These are phyloP conservation scores for Torymus aiolomorphi DNA, from an alignment of 2,888 invertebrate species.

Conservation along the genomic window DNA sequence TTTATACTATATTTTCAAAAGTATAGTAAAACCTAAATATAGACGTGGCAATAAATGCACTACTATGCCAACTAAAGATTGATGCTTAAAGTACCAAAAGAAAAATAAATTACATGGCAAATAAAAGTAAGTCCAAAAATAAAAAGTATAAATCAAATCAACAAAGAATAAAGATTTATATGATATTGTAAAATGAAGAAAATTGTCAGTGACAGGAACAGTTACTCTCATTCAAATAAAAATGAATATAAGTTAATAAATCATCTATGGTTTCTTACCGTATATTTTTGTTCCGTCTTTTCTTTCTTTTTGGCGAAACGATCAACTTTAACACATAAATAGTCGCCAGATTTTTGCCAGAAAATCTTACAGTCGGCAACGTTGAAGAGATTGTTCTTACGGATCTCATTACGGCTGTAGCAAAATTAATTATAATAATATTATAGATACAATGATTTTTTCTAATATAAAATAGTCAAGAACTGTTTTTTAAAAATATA, in stretches of 20 bases:
- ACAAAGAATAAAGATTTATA: neutral
- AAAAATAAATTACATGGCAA: too few species aligned
- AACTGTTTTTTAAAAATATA: conserved; percentile 59
- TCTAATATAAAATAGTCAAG: conserved; percentile 20
- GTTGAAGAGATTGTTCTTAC: conserved; percentile 97
- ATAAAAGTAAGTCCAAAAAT: neutral
- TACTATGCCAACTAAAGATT: too few species aligned
- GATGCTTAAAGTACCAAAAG: too few species aligned
- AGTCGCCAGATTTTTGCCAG: conserved; percentile 99
- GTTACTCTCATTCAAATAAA: conserved; percentile 25
- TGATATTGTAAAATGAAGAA: conserved; percentile 15
- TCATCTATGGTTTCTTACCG: conserved; percentile 76
- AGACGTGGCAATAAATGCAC: too few species aligned
- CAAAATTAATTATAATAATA: conserved; percentile 25
- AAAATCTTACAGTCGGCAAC: conserved; percentile 99
- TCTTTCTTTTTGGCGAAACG: conserved; percentile 94
- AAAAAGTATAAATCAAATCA: neutral
- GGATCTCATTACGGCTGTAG: conserved; percentile 84
- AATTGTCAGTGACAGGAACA: conserved; percentile 34
- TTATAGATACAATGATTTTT: conserved; percentile 13
- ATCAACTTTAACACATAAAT: conserved; percentile 96
- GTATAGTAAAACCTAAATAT: too few species aligned
- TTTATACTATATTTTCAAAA: too few species aligned
- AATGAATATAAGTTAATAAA: conserved; percentile 4
- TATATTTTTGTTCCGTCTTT: conserved; percentile 94